phyloP scores from a whole-genome alignment of 2,888 invertebrate genomes.

The Aspidiotus rigidus region DNA sequence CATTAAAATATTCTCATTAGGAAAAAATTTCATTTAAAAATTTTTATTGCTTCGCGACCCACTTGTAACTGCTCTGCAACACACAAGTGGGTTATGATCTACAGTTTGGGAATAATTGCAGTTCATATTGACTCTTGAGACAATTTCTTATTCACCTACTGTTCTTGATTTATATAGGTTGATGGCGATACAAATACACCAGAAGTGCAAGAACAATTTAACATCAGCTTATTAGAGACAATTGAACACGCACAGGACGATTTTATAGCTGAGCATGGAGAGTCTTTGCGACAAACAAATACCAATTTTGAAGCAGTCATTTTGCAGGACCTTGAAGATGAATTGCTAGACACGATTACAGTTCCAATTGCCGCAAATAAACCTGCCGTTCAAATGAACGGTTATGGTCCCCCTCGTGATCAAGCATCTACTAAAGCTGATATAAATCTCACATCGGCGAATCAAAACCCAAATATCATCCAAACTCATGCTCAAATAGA shows the following conservation, averaged over 20 bases:
- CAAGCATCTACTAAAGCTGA: constrained; percentile 14
- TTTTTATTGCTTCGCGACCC: too few species aligned
- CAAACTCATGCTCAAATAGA: constrained; percentile 47
- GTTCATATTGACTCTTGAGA: too few species aligned
- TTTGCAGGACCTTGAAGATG: constrained; percentile 34
- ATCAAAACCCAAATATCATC: constrained; percentile 37
- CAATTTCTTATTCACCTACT: background rate
- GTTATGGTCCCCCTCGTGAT: constrained; percentile 36
- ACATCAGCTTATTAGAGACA: constrained; percentile 57
- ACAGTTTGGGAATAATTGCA: too few species aligned
- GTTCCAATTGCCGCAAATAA: background rate
- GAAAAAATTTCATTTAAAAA: too few species aligned
- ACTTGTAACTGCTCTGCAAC: too few species aligned
- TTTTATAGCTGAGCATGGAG: constrained; percentile 18
- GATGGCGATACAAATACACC: constrained; percentile 76
- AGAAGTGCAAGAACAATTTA: constrained; percentile 69
- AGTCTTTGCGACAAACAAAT: constrained; percentile 7
- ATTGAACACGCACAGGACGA: constrained; percentile 48
- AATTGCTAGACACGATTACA: constrained; percentile 12
- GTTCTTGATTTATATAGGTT: constrained; percentile 52
- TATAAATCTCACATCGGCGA: background rate
- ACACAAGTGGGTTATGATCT: too few species aligned
- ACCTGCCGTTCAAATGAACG: constrained; percentile 27
- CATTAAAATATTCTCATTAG: too few species aligned
- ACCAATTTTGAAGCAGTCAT: constrained; percentile 25